A percentile compares a stretch with the other conserved stretches of the same genome.
Conservation (phyloP, 2,888 invertebrate genomes). For the Metalampra italica region DNA sequence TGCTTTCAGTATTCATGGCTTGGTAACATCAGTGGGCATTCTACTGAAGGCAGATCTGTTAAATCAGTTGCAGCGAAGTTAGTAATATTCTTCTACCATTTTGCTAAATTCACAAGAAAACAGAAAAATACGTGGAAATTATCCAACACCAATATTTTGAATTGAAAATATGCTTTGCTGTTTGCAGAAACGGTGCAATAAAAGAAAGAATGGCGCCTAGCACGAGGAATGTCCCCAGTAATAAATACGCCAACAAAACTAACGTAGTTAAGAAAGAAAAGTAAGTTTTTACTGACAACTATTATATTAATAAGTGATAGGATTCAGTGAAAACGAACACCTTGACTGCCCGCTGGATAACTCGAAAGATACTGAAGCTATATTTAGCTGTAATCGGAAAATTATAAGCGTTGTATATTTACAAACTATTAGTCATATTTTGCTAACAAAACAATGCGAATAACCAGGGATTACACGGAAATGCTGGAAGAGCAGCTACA, state of each 20-base stretch:
- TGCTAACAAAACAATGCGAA: too few relatives aligned
- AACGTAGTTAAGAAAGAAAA: constrained; percentile 56
- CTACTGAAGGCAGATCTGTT: constrained; percentile 47
- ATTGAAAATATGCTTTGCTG: neutral
- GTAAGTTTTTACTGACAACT: constrained; percentile 34
- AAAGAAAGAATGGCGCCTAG: constrained; percentile 49
- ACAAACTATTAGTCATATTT: too few relatives aligned
- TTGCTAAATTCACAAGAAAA: too few relatives aligned
- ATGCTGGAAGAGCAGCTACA: constrained; percentile 78
- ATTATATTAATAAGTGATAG: neutral
- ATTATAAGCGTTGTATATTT: too few relatives aligned
- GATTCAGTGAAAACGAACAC: too few relatives aligned
- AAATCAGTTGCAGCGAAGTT: constrained; percentile 49
- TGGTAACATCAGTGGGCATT: constrained; percentile 39
- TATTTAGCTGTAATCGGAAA: too few relatives aligned
- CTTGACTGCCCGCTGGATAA: too few relatives aligned
- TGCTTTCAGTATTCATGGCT: constrained; percentile 60
- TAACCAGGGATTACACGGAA: constrained; percentile 55
- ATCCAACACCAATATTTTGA: too few relatives aligned
- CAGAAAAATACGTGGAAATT: too few relatives aligned
- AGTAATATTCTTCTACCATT: constrained; percentile 30
- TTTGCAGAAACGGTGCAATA: constrained; percentile 43
- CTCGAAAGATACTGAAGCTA: too few relatives aligned
- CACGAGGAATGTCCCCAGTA: constrained; percentile 37
- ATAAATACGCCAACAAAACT: constrained; percentile 39